Conservation (phyloP, 2,113 vertebrate genomes). For the Epinephelus fuscoguttatus region DNA sequence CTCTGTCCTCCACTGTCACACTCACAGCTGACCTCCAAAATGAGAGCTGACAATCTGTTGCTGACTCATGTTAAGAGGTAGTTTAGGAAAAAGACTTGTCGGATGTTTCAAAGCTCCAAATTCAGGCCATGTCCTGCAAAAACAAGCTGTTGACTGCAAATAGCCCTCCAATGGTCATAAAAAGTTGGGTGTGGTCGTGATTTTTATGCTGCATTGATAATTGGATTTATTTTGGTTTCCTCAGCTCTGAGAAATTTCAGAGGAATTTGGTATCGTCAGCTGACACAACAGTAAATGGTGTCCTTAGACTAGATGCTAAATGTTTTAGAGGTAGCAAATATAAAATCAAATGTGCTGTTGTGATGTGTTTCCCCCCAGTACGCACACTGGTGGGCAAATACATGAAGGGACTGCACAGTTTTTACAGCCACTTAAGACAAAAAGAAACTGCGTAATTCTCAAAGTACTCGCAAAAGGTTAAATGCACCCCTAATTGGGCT, state of each 20-base stretch:
- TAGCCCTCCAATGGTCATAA: not conserved
- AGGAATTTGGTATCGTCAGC: not conserved
- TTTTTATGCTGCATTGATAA: not conserved
- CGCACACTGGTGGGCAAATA: not conserved
- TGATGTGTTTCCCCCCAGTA: not conserved
- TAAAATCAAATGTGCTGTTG: not conserved
- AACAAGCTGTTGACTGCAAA: not conserved
- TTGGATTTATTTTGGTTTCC: not conserved
- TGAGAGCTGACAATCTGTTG: conserved; percentile 1
- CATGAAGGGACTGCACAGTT: no score
- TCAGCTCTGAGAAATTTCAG: not conserved
- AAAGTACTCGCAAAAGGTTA: no score
- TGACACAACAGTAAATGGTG: not conserved
- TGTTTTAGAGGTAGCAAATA: not conserved
- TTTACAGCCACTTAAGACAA: no score
- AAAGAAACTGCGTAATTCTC: no score
- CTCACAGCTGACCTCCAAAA: conserved; percentile 61
- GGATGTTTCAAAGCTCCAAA: not conserved
- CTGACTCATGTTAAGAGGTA: conserved; percentile 4
- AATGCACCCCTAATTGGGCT: no score
- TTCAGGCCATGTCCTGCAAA: not conserved
- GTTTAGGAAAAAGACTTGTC: not conserved
- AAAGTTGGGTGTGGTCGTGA: not conserved
- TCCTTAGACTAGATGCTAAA: no score
- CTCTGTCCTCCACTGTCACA: conserved; percentile 32